Conservation (phyloP, 2,113 vertebrate species). For the Anolis sagrei region DNA sequence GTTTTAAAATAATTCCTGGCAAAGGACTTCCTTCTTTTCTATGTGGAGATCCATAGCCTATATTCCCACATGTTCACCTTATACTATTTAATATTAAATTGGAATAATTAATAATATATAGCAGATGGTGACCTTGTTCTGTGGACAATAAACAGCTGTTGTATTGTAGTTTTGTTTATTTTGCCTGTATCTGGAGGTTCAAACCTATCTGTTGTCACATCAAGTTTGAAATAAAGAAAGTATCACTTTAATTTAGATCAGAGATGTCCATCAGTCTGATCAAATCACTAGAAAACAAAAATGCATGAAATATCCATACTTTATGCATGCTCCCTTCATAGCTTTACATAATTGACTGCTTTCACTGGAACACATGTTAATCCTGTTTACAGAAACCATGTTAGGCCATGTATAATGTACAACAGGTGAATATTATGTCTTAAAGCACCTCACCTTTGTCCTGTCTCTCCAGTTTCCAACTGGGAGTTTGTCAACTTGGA, state of each 20-base stretch:
- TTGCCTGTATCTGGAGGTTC: no score
- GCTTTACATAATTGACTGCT: not conserved
- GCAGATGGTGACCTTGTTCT: no score
- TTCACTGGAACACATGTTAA: not conserved
- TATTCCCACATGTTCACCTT: no score
- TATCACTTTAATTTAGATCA: not conserved
- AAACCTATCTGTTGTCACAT: no score
- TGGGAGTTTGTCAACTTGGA: not conserved
- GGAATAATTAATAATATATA: no score
- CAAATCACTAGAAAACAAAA: not conserved
- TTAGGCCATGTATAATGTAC: not conserved
- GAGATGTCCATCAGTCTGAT: not conserved
- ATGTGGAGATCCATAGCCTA: no score
- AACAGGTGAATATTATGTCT: not conserved
- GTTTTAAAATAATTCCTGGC: no score
- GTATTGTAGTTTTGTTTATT: no score
- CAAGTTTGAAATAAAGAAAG: not conserved
- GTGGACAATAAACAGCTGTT: no score
- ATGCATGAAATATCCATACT: not conserved
- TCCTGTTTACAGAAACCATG: not conserved
- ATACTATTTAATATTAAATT: no score
- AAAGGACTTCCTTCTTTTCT: no score
- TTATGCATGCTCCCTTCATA: not conserved
- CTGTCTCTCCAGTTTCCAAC: not conserved
- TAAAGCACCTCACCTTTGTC: not conserved